phyloP scores from a whole-genome alignment of 2,888 invertebrate genomes.

The Macrophya annulata region DNA sequence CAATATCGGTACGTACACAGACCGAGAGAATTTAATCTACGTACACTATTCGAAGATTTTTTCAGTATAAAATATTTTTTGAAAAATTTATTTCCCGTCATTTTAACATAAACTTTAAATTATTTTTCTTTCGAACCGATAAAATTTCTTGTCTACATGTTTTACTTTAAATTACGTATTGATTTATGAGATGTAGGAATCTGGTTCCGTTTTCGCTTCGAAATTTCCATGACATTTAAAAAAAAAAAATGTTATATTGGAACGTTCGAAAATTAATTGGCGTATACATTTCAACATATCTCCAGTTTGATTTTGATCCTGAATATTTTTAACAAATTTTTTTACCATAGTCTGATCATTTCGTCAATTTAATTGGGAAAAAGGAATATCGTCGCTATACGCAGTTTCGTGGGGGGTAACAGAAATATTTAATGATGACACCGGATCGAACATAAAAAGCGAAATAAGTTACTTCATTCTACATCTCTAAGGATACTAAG shows the following conservation, averaged over 20 bases:
- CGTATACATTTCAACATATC: neutral
- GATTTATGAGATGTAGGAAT: neutral
- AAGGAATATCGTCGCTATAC: neutral
- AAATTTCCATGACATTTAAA: neutral
- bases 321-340: neutral
- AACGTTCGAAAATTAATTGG: neutral
- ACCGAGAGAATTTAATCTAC: neutral
- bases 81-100: neutral
- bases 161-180: neutral
- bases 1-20: neutral
- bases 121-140: neutral
- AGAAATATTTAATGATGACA: neutral
- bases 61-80: neutral
- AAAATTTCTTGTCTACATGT: neutral
- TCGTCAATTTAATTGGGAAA: neutral
- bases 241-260: too few relatives aligned
- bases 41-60: neutral
- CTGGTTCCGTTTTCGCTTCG: neutral
- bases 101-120: neutral
- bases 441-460: neutral
- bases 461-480: neutral
- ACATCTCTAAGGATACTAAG: neutral
- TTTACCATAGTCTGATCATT: neutral
- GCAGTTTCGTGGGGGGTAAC: neutral
- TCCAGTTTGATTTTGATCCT: neutral